Conservation (phyloP, 2,797 vertebrate genomes). For the Spatula clypeata region DNA sequence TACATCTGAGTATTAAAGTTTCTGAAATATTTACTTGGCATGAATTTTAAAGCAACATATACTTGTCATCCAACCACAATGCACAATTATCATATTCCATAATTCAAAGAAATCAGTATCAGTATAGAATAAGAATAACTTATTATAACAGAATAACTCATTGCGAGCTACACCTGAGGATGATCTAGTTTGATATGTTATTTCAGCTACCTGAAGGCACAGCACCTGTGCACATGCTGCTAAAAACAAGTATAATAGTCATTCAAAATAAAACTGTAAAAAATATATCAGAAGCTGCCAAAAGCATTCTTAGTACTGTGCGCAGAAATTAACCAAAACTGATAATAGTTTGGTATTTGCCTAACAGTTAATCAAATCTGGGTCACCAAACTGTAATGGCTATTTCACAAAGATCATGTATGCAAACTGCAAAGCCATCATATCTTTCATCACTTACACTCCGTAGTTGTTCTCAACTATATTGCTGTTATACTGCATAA, state of each 20-base stretch:
- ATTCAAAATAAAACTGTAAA: neutral
- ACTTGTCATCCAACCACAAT: neutral
- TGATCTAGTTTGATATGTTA: neutral
- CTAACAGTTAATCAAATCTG: neutral
- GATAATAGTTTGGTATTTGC: neutral
- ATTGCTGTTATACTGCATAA: neutral
- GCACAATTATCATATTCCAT: neutral
- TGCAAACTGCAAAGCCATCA: neutral
- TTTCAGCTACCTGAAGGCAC: neutral
- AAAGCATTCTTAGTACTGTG: neutral
- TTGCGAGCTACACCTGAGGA: neutral
- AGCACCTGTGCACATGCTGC: neutral
- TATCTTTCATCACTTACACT: rapidly evolving
- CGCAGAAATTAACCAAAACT: neutral
- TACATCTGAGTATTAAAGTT: neutral
- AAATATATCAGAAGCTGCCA: neutral
- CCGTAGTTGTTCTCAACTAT: neutral
- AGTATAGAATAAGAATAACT: too few relatives aligned
- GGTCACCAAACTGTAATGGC: neutral
- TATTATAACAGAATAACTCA: neutral
- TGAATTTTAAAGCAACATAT: neutral
- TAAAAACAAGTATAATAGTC: neutral
- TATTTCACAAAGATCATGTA: neutral
- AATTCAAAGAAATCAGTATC: neutral
- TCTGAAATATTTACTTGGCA: neutral